These are phyloP conservation scores for Xenopus tropicalis DNA, from an alignment of 2,113 vertebrate species.

Conservation along the genomic window UCB_Xtro_10.0 CM004448.2:99833501-99834000, in stretches of 20 bases:
- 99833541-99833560: too few relatives aligned
- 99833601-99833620: too few relatives aligned
- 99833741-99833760: constrained; percentile 17
- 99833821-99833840: constrained; percentile 48
- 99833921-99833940: constrained; percentile 39
- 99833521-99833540: neutral
- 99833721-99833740: constrained; percentile 32
- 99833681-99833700: constrained; percentile 23
- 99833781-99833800: constrained; percentile 47
- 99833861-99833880: constrained; percentile 48
- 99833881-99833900: constrained; percentile 39
- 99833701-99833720: constrained; percentile 26
- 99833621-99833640: neutral
- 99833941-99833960: constrained; percentile 15
- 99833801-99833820: constrained; percentile 46
- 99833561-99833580: too few relatives aligned
- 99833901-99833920: constrained; percentile 45
- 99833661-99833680: neutral
- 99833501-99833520: neutral
- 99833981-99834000: constrained; percentile 1
- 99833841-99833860: constrained; percentile 49
- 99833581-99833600: too few relatives aligned
- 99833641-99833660: neutral
- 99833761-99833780: constrained; percentile 31
- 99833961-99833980: neutral